These are phyloP conservation scores for Microchirus variegatus DNA, from an alignment of 2,797 vertebrate species.

Conservation along the genomic window DNA sequence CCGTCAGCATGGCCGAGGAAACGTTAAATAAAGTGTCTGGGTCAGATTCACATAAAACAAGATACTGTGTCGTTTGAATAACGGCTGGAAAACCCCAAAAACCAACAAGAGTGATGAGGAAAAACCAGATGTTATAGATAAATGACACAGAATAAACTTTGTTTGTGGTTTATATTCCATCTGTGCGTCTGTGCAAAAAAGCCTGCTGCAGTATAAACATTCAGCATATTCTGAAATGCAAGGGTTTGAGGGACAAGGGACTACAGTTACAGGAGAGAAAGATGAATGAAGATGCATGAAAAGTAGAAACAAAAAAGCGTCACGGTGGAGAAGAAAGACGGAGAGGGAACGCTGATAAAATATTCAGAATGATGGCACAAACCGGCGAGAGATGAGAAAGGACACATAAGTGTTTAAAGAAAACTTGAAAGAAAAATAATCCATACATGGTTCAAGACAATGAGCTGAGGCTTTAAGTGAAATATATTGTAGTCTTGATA, in stretches of 20 bases:
- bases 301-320: background rate
- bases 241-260: slow-evolving; percentile 7
- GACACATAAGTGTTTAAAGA: no score
- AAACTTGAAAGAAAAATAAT: no score
- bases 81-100: background rate
- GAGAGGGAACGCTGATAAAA: slow-evolving; percentile 8
- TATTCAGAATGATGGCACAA: slow-evolving; percentile 13
- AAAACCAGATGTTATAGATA: no score
- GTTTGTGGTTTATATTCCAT: no score
- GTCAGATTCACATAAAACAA: background rate
- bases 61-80: background rate
- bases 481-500: no score
- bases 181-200: no score
- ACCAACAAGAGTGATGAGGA: background rate
- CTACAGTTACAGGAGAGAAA: background rate
- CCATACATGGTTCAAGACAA: no score
- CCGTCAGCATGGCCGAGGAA: background rate
- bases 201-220: no score
- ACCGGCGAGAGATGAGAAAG: background rate
- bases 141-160: no score
- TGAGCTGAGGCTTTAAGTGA: no score
- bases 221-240: no score
- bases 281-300: slow-evolving; percentile 1
- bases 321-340: background rate
- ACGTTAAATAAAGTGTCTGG: background rate